Conservation (phyloP, 2,113 vertebrate species). For the Oxyruncus cristatus region DNA sequence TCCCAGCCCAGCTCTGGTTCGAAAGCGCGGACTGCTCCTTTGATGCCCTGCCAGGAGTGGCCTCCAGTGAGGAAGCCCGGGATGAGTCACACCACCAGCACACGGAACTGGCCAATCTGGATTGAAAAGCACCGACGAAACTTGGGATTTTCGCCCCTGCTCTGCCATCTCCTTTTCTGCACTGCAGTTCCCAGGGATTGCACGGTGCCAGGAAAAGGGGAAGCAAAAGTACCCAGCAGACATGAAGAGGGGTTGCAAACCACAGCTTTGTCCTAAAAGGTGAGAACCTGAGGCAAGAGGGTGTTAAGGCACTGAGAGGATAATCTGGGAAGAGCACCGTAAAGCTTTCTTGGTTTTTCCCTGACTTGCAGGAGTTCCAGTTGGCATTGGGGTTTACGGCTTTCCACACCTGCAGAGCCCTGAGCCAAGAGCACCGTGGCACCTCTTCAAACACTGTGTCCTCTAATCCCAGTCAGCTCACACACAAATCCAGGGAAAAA, state of each 20-base stretch:
- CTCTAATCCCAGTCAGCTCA: neutral
- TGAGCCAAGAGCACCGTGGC: neutral
- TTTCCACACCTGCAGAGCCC: neutral
- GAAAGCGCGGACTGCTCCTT: neutral
- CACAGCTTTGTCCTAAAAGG: neutral
- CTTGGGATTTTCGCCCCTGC: neutral
- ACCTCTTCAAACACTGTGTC: neutral
- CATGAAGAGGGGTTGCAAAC: neutral
- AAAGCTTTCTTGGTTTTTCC: neutral
- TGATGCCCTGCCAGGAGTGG: conserved; percentile 32
- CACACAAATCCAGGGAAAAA: neutral
- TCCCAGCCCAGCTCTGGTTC: neutral
- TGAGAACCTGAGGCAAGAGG: neutral
- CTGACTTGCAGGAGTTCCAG: neutral
- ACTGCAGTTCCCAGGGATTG: neutral
- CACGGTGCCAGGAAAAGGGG: neutral
- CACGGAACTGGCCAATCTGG: neutral
- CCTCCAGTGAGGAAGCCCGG: conserved; percentile 13
- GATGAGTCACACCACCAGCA: neutral
- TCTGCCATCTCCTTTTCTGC: neutral
- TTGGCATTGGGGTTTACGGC: neutral
- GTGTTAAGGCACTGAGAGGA: neutral
- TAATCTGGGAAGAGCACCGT: neutral
- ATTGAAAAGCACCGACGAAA: neutral
- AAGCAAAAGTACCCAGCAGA: neutral